phyloP scores from a whole-genome alignment of 1,140 invertebrate genomes.

The Leptopilina clavipes region DNA sequence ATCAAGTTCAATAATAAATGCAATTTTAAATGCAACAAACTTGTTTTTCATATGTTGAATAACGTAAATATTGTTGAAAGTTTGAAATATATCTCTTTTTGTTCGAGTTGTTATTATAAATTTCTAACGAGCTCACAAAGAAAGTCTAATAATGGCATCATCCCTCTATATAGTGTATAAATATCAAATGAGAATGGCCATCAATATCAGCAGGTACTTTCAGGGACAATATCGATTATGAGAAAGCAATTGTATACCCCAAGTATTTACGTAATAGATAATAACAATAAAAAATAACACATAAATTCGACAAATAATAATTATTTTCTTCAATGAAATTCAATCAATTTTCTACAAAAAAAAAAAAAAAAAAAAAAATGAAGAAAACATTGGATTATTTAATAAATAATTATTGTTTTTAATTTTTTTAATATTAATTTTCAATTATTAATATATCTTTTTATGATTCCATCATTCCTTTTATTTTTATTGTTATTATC shows the following conservation, averaged over 20 bases:
- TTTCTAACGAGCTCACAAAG: background rate
- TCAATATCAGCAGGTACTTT: slow-evolving; percentile 9
- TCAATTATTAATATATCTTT: too few relatives aligned
- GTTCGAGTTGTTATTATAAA: background rate
- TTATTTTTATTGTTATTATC: too few relatives aligned
- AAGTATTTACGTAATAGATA: background rate
- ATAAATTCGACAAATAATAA: too few relatives aligned
- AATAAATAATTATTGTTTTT: too few relatives aligned
- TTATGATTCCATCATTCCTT: too few relatives aligned
- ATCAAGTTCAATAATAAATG: too few relatives aligned
- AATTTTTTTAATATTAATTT: too few relatives aligned
- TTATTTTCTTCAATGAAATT: too few relatives aligned
- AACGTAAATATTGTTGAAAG: background rate
- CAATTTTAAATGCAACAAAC: too few relatives aligned
- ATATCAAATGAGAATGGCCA: slow-evolving; percentile 9
- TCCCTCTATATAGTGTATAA: slow-evolving; percentile 5
- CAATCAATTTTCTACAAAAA: too few relatives aligned
- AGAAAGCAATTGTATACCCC: slow-evolving; percentile 10
- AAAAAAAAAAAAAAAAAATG: too few relatives aligned
- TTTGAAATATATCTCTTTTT: slow-evolving; percentile 5
- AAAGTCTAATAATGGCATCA: slow-evolving; percentile 9
- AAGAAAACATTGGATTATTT: too few relatives aligned
- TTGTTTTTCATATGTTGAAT: background rate
- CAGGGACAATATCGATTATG: background rate
- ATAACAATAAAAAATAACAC: background rate